phyloP scores from a whole-genome alignment of 2,113 vertebrate species.

The Takifugu flavidus region DNA sequence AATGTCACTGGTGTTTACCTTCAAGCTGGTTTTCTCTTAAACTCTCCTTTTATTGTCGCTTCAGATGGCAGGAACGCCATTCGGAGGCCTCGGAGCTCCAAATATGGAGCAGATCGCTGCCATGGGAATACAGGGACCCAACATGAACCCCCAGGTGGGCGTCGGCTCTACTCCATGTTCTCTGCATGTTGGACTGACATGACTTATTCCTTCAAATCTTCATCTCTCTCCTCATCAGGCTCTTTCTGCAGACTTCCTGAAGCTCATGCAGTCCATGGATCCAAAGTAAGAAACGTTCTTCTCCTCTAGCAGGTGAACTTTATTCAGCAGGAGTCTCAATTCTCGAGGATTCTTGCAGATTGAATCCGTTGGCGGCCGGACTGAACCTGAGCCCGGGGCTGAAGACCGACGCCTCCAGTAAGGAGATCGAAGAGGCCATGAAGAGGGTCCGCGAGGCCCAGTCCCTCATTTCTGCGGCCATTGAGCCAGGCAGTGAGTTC shows the following conservation, averaged over 20 bases:
- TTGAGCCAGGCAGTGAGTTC: conserved; percentile 91
- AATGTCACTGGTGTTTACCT: not conserved
- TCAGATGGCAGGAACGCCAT: conserved; percentile 92
- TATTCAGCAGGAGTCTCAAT: not conserved
- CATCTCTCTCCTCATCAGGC: conserved; percentile 67
- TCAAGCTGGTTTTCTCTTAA: not conserved
- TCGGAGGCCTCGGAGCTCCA: conserved; percentile 89
- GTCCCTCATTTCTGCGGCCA: conserved; percentile 96
- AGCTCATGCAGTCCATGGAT: conserved; percentile 97
- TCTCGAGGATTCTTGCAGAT: conserved; percentile 65
- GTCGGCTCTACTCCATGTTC: not conserved
- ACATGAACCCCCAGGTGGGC: conserved; percentile 91
- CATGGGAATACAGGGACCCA: conserved; percentile 89
- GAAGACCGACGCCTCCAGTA: conserved; percentile 91
- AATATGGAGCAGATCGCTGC: conserved; percentile 93
- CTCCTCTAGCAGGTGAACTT: not conserved
- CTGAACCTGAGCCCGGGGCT: conserved; percentile 85
- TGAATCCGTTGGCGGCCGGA: conserved; percentile 92
- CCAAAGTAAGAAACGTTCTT: conserved; percentile 86
- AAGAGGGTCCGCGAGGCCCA: conserved; percentile 96
- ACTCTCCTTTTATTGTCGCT: conserved; percentile 1
- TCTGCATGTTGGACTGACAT: not conserved
- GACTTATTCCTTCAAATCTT: not conserved
- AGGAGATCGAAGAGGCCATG: conserved; percentile 99
- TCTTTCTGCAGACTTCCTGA: conserved; percentile 93